These are phyloP conservation scores for Pandemis corylana DNA, from an alignment of 2,888 invertebrate species.

Conservation along the genomic window DNA sequence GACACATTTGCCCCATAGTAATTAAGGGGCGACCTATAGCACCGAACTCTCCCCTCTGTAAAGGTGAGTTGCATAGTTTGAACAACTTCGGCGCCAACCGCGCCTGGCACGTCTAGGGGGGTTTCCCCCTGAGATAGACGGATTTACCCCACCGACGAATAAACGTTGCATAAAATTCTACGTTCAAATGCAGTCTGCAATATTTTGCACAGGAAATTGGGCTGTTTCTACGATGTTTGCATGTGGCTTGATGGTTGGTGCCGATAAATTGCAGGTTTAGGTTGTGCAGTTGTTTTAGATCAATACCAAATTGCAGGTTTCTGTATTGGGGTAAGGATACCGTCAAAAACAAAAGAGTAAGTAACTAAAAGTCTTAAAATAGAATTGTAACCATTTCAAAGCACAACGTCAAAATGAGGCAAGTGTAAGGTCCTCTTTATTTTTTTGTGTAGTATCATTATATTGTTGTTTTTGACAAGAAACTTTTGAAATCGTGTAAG, in stretches of 20 bases:
- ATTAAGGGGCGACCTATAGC: conserved; percentile 41
- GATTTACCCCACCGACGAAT: conserved; percentile 36
- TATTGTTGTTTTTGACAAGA: too few relatives aligned
- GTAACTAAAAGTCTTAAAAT: too few relatives aligned
- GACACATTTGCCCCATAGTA: conserved; percentile 21
- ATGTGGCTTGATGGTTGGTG: conserved; percentile 5
- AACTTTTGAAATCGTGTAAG: too few relatives aligned
- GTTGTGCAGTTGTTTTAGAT: not conserved
- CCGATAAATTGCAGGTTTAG: conserved; percentile 9
- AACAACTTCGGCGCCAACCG: conserved; percentile 56
- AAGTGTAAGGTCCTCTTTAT: too few relatives aligned
- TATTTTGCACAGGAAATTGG: conserved; percentile 33
- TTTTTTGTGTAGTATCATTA: too few relatives aligned
- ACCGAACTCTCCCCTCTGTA: conserved; percentile 29
- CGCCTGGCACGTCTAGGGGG: conserved; percentile 62
- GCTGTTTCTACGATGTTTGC: conserved; percentile 36
- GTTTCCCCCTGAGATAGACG: conserved; percentile 41
- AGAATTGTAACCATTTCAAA: too few relatives aligned
- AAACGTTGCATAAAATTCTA: conserved; percentile 39
- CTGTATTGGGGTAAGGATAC: not conserved
- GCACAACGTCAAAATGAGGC: too few relatives aligned
- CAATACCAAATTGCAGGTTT: not conserved
- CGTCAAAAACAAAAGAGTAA: too few relatives aligned
- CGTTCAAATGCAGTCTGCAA: conserved; percentile 34
- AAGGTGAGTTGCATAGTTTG: conserved; percentile 60